Base-by-base conservation (phyloP, 1,140 invertebrate species). In the Drosophila repletoides region DNA sequence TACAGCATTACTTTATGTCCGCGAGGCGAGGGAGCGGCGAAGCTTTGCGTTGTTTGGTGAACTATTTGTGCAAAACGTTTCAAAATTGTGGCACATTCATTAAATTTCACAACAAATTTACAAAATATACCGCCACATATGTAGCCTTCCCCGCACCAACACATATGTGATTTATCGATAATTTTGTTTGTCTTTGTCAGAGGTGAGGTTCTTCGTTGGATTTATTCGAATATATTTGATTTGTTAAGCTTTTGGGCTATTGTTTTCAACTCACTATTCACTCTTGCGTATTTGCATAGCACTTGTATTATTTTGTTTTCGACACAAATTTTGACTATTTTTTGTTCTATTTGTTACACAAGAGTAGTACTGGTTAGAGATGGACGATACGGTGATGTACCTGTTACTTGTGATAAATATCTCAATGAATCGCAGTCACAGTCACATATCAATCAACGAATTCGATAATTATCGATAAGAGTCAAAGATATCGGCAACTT, bases 51-150 rank as follows among this genome's bases (percentile, higher is more conserved):
- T n/a, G n/a, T n/a, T n/a, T n/a, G n/a, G n/a, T n/a, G n/a, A 21
- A 36, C 21, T 22, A 17, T 33, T 28, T 60, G 14, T 60, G 28
- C 15, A 14, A 43, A 59, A 66, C 28, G 43, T 10, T 21, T 43
- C n/a, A 28, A 66, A 60, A 41, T 43, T 24, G 28, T 33, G 7
- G 45, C 43, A 66, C 63, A 58, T 66, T 66, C 63, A 41, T 43
- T 60, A 66, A 66, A 60, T 66, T 66, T 66, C 63, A 66, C 63
- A 66, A 66, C 55, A 66, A 65, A 65, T 65, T 65, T 65, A 65
- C 61, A 41, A 66, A 66, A 66, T 66, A 66, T 66, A 66, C 63
- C 63, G 63, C 63, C 63, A 66, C 63, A 66, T 66, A 66, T 66
- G 63, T 66, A 66, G 63, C 55, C 28, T 43, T 36, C 63, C 63